These are phyloP conservation scores for Lonchura striata DNA, from an alignment of 2,113 vertebrate genomes.

Conservation along the genomic window DNA sequence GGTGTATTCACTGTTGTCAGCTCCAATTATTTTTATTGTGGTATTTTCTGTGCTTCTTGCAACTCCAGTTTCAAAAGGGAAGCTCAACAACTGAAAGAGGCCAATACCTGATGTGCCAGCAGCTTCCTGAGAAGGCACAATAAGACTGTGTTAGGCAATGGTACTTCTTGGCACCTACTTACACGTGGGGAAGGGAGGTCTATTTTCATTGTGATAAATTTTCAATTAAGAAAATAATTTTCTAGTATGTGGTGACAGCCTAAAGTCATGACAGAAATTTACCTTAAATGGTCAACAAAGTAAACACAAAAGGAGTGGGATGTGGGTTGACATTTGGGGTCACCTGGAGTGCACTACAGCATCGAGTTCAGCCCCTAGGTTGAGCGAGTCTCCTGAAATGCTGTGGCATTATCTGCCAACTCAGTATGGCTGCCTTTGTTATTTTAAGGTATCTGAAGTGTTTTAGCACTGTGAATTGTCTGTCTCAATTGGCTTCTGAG, in stretches of 20 bases:
- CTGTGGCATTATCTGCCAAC: not conserved
- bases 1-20: not conserved
- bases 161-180: not conserved
- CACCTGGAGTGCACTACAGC: not conserved
- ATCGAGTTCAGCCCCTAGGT: not conserved
- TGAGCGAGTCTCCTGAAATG: not conserved
- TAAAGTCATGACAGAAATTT: not conserved
- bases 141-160: not conserved
- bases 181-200: accelerated
- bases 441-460: not conserved
- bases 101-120: not conserved
- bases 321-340: accelerated
- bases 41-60: not conserved
- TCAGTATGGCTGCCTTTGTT: not conserved
- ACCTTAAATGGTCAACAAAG: not conserved
- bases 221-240: not conserved
- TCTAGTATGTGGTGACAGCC: not conserved
- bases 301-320: not conserved
- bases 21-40: not conserved
- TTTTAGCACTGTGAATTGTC: not conserved
- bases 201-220: not conserved
- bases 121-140: not conserved
- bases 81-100: not conserved
- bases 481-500: not conserved
- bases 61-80: not conserved